Evolutionary conservation across 2,888 invertebrate species (phyloP).

Genomic region (Xylota segnis): DNA sequence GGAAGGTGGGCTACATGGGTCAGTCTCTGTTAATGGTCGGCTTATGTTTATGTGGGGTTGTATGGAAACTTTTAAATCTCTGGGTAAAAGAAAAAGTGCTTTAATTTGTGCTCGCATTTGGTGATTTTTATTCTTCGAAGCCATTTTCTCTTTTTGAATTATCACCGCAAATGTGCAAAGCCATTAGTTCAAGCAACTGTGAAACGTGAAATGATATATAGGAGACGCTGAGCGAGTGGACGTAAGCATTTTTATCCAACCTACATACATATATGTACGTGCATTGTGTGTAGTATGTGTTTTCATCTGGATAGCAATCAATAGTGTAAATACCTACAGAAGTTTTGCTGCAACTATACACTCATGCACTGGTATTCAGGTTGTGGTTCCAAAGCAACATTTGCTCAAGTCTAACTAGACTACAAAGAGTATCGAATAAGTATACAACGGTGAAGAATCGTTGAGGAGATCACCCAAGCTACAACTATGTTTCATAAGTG

Average conservation of each 20-base stretch:
- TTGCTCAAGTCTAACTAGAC: too few relatives aligned
- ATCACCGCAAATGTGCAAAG: constrained; percentile 66
- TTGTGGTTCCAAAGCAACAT: too few relatives aligned
- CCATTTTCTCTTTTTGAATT: constrained; percentile 61
- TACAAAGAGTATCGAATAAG: too few relatives aligned
- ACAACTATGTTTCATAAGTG: too few relatives aligned
- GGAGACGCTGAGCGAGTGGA: constrained; percentile 12
- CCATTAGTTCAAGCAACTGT: constrained; percentile 69
- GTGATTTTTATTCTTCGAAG: constrained; percentile 55
- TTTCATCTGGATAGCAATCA: not conserved
- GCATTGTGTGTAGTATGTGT: not conserved
- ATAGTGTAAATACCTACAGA: not conserved
- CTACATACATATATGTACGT: too few relatives aligned
- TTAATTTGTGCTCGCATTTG: constrained; percentile 70
- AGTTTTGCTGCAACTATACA: too few relatives aligned
- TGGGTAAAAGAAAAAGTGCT: constrained; percentile 57
- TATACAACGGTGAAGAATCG: too few relatives aligned
- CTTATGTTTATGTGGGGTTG: constrained; percentile 50
- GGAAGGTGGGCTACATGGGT: constrained; percentile 9
- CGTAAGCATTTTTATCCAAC: not conserved
- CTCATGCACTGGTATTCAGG: too few relatives aligned
- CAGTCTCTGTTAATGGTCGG: constrained; percentile 64
- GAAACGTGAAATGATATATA: constrained; percentile 60
- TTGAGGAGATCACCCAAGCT: too few relatives aligned
- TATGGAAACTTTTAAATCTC: constrained; percentile 49